Evolutionary conservation across 2,888 invertebrate species (phyloP).

Genomic region (Euzetes globulus): DNA sequence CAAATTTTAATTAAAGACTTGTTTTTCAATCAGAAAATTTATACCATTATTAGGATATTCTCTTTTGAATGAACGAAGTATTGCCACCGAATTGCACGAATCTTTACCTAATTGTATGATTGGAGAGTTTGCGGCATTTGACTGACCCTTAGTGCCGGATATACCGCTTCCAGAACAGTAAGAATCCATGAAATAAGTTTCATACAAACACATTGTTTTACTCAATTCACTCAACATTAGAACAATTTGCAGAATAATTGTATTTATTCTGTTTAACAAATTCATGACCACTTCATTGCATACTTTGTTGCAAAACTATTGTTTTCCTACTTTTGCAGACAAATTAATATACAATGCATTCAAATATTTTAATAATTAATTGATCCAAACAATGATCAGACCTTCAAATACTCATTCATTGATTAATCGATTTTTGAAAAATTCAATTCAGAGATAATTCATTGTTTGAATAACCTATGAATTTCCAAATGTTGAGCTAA

Average conservation of each 20-base stretch:
- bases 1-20: not conserved
- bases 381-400: not conserved
- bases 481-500: no score
- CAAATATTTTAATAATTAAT: not conserved
- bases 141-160: not conserved
- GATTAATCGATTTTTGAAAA: not conserved
- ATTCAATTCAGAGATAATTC: no score
- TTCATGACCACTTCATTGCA: not conserved
- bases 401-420: not conserved
- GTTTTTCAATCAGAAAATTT: not conserved
- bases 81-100: constrained; percentile 2
- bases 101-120: constrained; percentile 18
- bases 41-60: constrained; percentile 23
- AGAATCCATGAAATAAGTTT: constrained; percentile 16
- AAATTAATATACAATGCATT: not conserved
- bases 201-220: not conserved
- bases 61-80: not conserved
- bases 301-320: not conserved
- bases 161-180: not conserved
- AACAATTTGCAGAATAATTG: not conserved
- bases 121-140: not conserved
- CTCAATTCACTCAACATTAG: not conserved
- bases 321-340: not conserved
- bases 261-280: not conserved
- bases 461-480: no score